phyloP scores from a whole-genome alignment of 1,140 invertebrate genomes.

The Brachionus rotundiformis region DNA sequence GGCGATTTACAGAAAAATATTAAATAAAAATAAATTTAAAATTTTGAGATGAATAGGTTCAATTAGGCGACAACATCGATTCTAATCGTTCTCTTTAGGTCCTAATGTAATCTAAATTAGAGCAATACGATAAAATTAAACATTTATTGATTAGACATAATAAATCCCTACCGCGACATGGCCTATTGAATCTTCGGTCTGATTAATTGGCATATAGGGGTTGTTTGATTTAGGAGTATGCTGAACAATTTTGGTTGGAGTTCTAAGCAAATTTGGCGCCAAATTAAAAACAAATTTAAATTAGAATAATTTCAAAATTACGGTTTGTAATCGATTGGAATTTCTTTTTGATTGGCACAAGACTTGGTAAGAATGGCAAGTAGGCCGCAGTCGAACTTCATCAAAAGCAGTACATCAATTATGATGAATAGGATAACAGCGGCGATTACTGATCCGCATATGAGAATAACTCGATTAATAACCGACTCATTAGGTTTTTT shows the following conservation, averaged over 20 bases:
- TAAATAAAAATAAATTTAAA: background rate
- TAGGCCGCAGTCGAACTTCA: conserved; percentile 27
- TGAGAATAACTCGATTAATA: conserved; percentile 34
- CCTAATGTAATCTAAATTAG: conserved; percentile 9
- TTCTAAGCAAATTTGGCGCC: background rate
- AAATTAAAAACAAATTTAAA: background rate
- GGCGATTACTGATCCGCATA: conserved; percentile 12
- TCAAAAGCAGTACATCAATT: conserved; percentile 33
- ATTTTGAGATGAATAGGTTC: background rate
- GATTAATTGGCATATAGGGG: background rate
- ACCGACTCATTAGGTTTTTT: conserved; percentile 9
- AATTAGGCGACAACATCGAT: too few species aligned
- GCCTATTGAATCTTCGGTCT: background rate
- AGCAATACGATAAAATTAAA: background rate
- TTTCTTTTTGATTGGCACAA: conserved; percentile 23
- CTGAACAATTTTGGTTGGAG: background rate
- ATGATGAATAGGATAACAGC: conserved; percentile 39
- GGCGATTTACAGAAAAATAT: background rate
- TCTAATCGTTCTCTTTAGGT: background rate
- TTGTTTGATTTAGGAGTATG: background rate
- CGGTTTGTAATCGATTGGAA: conserved; percentile 23
- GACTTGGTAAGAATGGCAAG: conserved; percentile 45
- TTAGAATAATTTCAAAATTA: background rate
- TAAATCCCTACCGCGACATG: background rate
- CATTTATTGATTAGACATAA: background rate